Evolutionary conservation across 2,113 vertebrate genomes (phyloP), one percentile per base, ranked within the genome.

Genomic region (Progne subis): DNA sequence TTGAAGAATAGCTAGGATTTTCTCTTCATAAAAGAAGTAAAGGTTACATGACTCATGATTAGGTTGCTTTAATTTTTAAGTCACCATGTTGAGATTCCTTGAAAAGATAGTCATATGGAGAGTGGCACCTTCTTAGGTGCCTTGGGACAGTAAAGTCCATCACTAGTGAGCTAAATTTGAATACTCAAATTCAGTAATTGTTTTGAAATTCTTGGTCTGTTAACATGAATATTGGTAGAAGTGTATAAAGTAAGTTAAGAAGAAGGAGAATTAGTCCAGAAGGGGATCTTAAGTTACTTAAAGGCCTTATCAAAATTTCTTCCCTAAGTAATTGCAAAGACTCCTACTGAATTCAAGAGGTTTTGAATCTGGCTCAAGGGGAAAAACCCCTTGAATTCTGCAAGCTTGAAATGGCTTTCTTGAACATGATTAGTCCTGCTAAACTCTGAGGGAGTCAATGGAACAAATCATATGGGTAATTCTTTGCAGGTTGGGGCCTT

Each of bases 391-490:
- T 78, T 29, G 16, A 11, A 19, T 93, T 86, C 47, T 88, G 47
- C 71, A 94, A 82, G 24, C 29, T 61, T 75, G 68, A 82, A 71
- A 74, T 57, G 18, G 41, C 55, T 95, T 94, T 95, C 56, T 86
- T 95, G 63, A 90, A 63, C 74, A 8, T 94, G 69, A 92, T 84
- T 82, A 92, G 65, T 91, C 88, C 80, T 76, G 47, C 88, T 94
- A 74, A 93, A 81, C 64, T 92, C 61, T 82, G 87, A 94, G 87
- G 89, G 89, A 96, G 74, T 92, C 93, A 95, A 95, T 95, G 93
- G 95, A 97, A 95, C 95, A 96, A 97, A 96, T 96, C n/a, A 94
- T 88, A n/a, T 96, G 95, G 96, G 93, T 96, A 95, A 93, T 96
- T 97, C 91, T 96, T 95, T 96, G 94, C 93, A 95, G 94, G 93